Evolutionary conservation across 2,888 invertebrate species (phyloP).

Genomic region (Rhimphoctona megacephalus): DNA sequence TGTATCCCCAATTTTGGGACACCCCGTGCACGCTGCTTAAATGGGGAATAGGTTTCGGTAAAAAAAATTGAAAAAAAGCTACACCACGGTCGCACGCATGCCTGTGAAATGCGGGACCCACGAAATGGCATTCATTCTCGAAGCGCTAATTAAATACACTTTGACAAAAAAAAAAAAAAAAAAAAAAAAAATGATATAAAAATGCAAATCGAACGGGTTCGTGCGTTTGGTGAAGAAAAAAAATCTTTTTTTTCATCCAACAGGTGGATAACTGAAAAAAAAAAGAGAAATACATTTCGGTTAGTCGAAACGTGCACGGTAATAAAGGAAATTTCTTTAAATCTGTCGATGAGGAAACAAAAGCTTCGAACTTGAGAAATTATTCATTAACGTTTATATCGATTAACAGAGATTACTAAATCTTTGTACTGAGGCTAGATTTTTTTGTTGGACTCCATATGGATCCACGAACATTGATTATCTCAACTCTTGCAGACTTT

Average conservation of each 20-base stretch:
- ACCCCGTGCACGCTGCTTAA: not conserved
- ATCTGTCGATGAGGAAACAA: not conserved
- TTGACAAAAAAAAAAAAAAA: conserved; percentile 33
- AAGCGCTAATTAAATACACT: not conserved
- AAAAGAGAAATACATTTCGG: not conserved
- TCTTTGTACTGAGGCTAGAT: not conserved
- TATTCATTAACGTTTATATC: not conserved
- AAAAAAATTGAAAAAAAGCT: not conserved
- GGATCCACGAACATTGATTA: conserved; percentile 41
- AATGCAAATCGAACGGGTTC: not conserved
- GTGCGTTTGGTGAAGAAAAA: not conserved
- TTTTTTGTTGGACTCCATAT: conserved; percentile 19
- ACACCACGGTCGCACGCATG: not conserved
- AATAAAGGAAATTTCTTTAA: not conserved
- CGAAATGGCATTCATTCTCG: conserved; percentile 34
- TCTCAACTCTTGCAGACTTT: conserved; percentile 10
- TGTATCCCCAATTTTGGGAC: not conserved
- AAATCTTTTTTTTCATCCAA: not conserved
- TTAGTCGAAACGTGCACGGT: not conserved
- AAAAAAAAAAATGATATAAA: conserved; percentile 24
- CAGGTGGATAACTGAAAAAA: not conserved
- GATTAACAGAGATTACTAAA: not conserved
- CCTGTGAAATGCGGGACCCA: conserved; percentile 47
- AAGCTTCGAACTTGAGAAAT: not conserved
- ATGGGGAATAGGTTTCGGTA: not conserved